Evolutionary conservation across 2,888 invertebrate species (phyloP), one percentile per base, ranked within the genome.

Genomic region (Thymelicus lineola): DNA sequence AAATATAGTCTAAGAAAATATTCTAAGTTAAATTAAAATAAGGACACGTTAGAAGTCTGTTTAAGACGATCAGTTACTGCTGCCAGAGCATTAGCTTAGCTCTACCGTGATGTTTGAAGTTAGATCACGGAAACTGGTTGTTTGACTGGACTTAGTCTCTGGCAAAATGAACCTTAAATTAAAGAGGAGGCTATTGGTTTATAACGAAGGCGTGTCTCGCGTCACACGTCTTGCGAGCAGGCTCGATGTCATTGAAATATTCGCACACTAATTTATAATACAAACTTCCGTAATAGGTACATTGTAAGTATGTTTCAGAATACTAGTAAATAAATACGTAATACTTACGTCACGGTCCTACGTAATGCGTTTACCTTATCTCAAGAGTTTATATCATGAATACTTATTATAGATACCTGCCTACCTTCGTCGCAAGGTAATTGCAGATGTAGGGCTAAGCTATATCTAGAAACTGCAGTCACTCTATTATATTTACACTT

Each of bases 61-160:
- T 82, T 87, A 76, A 80, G 83, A 75, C 86, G 72, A 82, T 80
- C 79, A 76, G 77, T 84, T 81, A 88, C 89, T 88, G 86, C 63
- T 71, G 64, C 59, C 66, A 70, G 61, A 66, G 35, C 38, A 42
- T 4, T 14, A 17, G 14, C 53, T 4, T 14, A 17, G 14, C 53
- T 65, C 46, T 36, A 55, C 64, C 58, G 48, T 38, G 42, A 45
- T 71, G 73, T 75, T 74, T 79, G 79, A 80, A 79, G 78, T 77
- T 80, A 82, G 80, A 77, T 80, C 76, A 75, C 70, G 14, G 63
- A 74, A 87, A 89, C 90, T 80, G 84, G 88, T 89, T 86, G 80
- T 73, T 77, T 74, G 61, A 50, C 15, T 17, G 48, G 12, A 6
- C 15, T 50, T 15, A 17, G 15, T 50, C 48, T 6, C 15, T 7